Evolutionary conservation across 2,113 vertebrate species (phyloP), one percentile per base, ranked within the genome.

Genomic region (Anthoscopus minutus): DNA sequence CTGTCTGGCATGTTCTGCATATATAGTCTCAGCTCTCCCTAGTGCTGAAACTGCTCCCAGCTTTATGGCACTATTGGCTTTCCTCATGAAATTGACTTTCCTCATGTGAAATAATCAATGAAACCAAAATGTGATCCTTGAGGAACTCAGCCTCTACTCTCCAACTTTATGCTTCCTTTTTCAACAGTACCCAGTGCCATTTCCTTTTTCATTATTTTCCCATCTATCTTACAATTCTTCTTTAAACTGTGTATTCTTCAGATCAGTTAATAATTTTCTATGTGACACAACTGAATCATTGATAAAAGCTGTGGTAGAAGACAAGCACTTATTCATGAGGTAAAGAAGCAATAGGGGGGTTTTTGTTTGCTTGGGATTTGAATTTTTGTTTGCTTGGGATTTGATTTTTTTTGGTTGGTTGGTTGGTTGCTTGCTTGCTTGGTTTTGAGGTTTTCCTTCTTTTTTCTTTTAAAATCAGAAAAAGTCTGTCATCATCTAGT

Each of bases 61-160:
- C 23, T 91, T 91, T 76, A 62, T 48, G 66, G 53, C n/a, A 17
- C 31, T 33, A 33, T 33, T 71, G 56, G 86, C 72, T 87, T 95
- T 91, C 16, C 23, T 62, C 40, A n/a, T n/a, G n/a, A n/a, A n/a
- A n/a, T n/a, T n/a, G n/a, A n/a, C n/a, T n/a, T n/a, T n/a, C n/a
- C n/a, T n/a, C n/a, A n/a, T 57, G n/a, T 48, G 81, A 94, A 94
- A 88, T 76, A 82, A 91, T 53, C 73, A 73, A 79, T 53, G 31
- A 67, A 91, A 85, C 10, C 13, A 81, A 89, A 80, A 23, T 17
- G 11, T 57, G 4, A 57, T 82, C 38, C n/a, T 88, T 37, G 18
- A 80, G 42, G 8, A 80, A 35, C 20, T 73, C 44, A 57, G 5
- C 15, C 45, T 72, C 45, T 70, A 14, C 10, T 64, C 42, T 93